Evolutionary conservation across 1,140 invertebrate species (phyloP).

Genomic region (Antheraea mylitta): DNA sequence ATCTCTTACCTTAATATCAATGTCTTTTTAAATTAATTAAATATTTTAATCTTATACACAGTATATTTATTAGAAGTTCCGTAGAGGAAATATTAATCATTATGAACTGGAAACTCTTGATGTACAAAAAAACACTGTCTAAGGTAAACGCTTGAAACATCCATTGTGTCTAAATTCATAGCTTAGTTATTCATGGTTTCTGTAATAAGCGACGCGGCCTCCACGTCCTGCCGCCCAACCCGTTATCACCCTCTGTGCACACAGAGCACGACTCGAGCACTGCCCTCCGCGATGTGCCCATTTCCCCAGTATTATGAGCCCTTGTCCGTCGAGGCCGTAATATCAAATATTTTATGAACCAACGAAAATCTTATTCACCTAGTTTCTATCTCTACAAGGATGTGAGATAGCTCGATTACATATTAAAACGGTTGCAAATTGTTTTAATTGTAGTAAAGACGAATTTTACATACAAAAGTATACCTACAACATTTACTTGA

Average conservation of each 20-base stretch:
- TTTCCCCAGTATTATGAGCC: constrained; percentile 28
- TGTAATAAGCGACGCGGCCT: constrained; percentile 26
- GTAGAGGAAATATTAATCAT: too few relatives aligned
- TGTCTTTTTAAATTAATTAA: too few relatives aligned
- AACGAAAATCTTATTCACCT: not conserved
- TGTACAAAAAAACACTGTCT: not conserved
- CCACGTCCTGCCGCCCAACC: constrained; percentile 21
- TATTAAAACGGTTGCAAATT: too few relatives aligned
- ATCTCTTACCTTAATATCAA: too few relatives aligned
- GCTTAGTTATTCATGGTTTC: constrained; percentile 63
- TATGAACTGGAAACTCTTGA: too few relatives aligned
- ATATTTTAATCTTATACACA: too few relatives aligned
- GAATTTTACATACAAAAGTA: too few relatives aligned
- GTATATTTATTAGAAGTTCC: too few relatives aligned
- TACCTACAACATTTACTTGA: too few relatives aligned
- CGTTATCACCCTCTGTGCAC: constrained; percentile 48
- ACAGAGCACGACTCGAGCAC: constrained; percentile 53
- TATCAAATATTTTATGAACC: constrained; percentile 1
- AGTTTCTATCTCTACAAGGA: not conserved
- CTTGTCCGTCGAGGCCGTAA: constrained; percentile 21
- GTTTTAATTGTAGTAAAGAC: too few relatives aligned
- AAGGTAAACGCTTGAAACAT: not conserved
- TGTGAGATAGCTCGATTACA: too few relatives aligned
- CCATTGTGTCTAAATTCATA: constrained; percentile 45
- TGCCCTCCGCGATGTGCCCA: constrained; percentile 33